Percentiles rank a stretch among this genome's conserved stretches.
Evolutionary conservation across 1,140 invertebrate species (phyloP).

Genomic region (Himalopsyche phryganea): DNA sequence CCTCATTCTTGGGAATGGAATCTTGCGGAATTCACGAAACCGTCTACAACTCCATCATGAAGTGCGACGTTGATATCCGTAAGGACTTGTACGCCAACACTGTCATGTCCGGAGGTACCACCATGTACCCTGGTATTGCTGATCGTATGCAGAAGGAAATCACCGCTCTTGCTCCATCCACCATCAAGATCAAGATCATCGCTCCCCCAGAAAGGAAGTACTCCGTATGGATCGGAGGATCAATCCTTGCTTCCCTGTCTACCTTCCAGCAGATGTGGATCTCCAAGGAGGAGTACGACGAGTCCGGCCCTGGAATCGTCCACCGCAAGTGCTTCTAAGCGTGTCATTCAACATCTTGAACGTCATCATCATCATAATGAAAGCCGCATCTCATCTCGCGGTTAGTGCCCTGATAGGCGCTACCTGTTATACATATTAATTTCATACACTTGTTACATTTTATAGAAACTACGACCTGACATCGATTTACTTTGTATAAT

Average conservation of each 20-base stretch:
- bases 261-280: slow-evolving; percentile 90
- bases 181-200: slow-evolving; percentile 92
- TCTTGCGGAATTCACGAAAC: slow-evolving; percentile 92
- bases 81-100: slow-evolving; percentile 96
- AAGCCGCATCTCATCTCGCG: slow-evolving; percentile 84
- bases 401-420: slow-evolving; percentile 79
- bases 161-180: slow-evolving; percentile 77
- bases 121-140: slow-evolving; percentile 90
- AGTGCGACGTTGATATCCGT: slow-evolving; percentile 91
- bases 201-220: slow-evolving; percentile 90
- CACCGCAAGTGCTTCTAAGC: slow-evolving; percentile 93
- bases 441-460: slow-evolving; percentile 36
- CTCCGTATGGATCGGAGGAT: slow-evolving; percentile 88
- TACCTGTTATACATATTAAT: slow-evolving; percentile 52
- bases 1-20: slow-evolving; percentile 94
- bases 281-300: slow-evolving; percentile 89
- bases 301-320: slow-evolving; percentile 87
- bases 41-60: slow-evolving; percentile 96
- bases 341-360: slow-evolving; percentile 84
- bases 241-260: slow-evolving; percentile 78
- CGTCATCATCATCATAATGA: slow-evolving; percentile 82
- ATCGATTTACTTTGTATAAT: slow-evolving; percentile 34
- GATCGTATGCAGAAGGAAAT: slow-evolving; percentile 89
- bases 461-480: slow-evolving; percentile 34
- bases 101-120: slow-evolving; percentile 93